Base-by-base conservation (phyloP, 2,797 vertebrate genomes). In the Thalassophryne amazonica region DNA sequence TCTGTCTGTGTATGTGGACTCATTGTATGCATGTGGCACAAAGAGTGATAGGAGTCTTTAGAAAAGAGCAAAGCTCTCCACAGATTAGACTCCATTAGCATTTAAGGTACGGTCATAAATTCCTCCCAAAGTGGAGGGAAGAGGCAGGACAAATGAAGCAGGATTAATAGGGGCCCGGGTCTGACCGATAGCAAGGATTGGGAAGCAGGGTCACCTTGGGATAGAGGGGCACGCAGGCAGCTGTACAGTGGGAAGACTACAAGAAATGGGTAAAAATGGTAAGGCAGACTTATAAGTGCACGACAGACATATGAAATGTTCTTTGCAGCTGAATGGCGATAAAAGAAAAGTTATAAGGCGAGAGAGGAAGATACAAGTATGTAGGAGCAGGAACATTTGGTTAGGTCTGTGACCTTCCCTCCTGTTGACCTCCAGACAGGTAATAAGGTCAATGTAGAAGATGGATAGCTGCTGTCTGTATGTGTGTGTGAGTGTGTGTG, bases 31-130 rank as follows among this genome's bases (percentile, higher is more conserved):
- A 62, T 43, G 63, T 75, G 78, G 78, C 83, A 83, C 76, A 81
- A 85, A 85, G 85, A 87, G 77, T 85, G 86, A 89, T 89, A 83
- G 83, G 80, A 88, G 84, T 89, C 86, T 86, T 87, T 86, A 86
- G 78, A 88, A 88, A 82, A 85, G 83, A 84, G 74, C 60, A 42
- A 75, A 73, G 76, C 86, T 79, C 76, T 81, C 69, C 72, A 73
- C 80, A 91, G 86, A 89, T 90, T 88, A 86, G 86, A 85, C 78
- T 48, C 81, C 79, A 89, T 89, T 90, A 89, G 87, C 89, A 90
- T 91, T 91, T 89, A 86, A 91, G 88, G 86, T 86, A 84, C 85
- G 85, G 86, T 85, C 86, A 88, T 91, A 89, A 90, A 91, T 90
- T 88, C 86, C 71, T 78, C 81, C 74, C 71, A 88, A 89, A 91